Conservation (phyloP, 2,888 invertebrate species). For the Chrysina gloriosa region DNA sequence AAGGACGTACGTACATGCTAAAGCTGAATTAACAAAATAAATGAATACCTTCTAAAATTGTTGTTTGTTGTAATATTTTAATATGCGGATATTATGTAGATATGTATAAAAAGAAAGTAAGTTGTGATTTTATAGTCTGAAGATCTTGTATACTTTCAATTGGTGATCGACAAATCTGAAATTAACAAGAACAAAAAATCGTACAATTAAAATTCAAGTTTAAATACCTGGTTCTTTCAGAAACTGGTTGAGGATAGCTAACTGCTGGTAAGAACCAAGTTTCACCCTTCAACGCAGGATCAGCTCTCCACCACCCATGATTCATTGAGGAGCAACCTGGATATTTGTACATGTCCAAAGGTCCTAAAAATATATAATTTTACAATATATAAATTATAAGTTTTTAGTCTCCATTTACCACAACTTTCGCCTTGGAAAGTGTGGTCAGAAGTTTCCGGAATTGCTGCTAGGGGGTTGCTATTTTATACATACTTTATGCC, state of each 20-base stretch:
- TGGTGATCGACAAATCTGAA: slow-evolving; percentile 48
- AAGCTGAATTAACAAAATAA: not conserved
- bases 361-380: slow-evolving; percentile 61
- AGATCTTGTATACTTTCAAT: slow-evolving; percentile 51
- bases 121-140: slow-evolving; percentile 47
- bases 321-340: slow-evolving; percentile 66
- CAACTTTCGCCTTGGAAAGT: too few species aligned
- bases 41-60: not conserved
- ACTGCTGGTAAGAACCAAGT: slow-evolving; percentile 65
- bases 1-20: not conserved
- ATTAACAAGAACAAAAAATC: too few species aligned
- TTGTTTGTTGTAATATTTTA: not conserved
- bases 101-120: not conserved
- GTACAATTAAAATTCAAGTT: not conserved
- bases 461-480: too few species aligned
- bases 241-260: slow-evolving; percentile 63
- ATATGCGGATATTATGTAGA: not conserved
- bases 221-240: slow-evolving; percentile 63
- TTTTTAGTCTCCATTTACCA: too few species aligned
- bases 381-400: too few species aligned
- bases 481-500: too few species aligned
- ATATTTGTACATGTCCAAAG: slow-evolving; percentile 67
- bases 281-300: slow-evolving; percentile 61
- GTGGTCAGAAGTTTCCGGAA: too few species aligned
- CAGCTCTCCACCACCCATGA: slow-evolving; percentile 68